Percentiles rank a stretch among this genome's conserved stretches.
phyloP scores from a whole-genome alignment of 1,140 invertebrate species.

The Eciton burchellii region DNA sequence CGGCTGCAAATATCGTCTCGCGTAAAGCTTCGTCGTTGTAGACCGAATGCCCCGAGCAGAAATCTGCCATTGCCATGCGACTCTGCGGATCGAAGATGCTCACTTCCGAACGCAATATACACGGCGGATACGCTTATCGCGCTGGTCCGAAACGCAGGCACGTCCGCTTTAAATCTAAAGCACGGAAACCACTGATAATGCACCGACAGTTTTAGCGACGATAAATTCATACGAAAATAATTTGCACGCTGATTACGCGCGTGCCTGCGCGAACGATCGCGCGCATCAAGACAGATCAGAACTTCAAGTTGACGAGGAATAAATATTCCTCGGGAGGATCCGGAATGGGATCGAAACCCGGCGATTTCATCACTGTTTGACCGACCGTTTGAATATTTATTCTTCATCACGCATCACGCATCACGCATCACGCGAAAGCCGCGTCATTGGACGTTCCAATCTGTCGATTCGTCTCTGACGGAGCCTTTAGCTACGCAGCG shows the following conservation, averaged over 20 bases:
- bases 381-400: too few relatives aligned
- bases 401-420: too few relatives aligned
- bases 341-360: too few relatives aligned
- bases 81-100: background rate
- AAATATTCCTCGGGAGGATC: too few relatives aligned
- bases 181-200: conserved; percentile 37
- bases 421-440: too few relatives aligned
- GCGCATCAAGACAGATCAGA: background rate
- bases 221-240: conserved; percentile 26
- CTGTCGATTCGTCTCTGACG: too few relatives aligned
- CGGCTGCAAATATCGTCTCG: too few relatives aligned
- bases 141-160: conserved; percentile 12
- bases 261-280: background rate
- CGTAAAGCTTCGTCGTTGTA: too few relatives aligned
- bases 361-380: too few relatives aligned
- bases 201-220: conserved; percentile 17
- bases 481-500: too few relatives aligned
- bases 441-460: conserved; percentile 14
- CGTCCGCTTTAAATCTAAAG: conserved; percentile 47
- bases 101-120: background rate
- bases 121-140: conserved; percentile 33
- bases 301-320: too few relatives aligned
- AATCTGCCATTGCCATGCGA: background rate
- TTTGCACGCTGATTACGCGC: conserved; percentile 13
- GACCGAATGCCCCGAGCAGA: background rate